Evolutionary conservation across 2,797 vertebrate genomes (phyloP).

Genomic region (Gallinago solitaria): DNA sequence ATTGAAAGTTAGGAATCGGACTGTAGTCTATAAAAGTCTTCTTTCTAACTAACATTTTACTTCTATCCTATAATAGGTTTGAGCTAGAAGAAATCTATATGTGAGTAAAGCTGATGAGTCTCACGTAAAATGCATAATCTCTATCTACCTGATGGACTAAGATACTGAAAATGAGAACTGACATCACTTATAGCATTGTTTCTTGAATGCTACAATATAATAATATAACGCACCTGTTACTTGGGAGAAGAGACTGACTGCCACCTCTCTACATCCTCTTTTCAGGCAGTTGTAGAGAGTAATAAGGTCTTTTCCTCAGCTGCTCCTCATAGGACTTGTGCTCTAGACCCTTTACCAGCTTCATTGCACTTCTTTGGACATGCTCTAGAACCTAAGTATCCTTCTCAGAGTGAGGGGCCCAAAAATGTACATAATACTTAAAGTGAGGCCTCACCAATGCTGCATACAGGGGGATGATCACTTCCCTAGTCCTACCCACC

Average conservation of each 20-base stretch:
- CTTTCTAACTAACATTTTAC: neutral
- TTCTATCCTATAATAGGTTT: neutral
- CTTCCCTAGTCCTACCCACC: neutral
- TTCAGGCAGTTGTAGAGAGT: neutral
- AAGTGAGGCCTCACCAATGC: neutral
- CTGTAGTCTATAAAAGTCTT: neutral
- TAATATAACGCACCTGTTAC: neutral
- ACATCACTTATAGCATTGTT: neutral
- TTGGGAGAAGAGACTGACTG: neutral
- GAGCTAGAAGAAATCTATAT: neutral
- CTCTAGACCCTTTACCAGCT: neutral
- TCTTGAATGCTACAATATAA: neutral
- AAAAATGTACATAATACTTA: neutral
- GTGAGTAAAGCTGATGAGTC: neutral
- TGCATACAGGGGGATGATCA: neutral
- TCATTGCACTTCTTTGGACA: neutral
- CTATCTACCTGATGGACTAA: neutral
- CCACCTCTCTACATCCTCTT: neutral
- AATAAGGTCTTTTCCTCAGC: neutral
- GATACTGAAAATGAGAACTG: neutral
- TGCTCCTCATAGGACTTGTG: neutral
- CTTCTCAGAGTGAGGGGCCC: neutral
- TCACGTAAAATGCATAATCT: neutral
- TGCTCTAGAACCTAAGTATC: neutral
- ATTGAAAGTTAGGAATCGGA: neutral